A percentile compares a stretch with the other conserved stretches of the same genome.
Conservation (phyloP, 2,797 vertebrate species). For the Staurois parvus region DNA sequence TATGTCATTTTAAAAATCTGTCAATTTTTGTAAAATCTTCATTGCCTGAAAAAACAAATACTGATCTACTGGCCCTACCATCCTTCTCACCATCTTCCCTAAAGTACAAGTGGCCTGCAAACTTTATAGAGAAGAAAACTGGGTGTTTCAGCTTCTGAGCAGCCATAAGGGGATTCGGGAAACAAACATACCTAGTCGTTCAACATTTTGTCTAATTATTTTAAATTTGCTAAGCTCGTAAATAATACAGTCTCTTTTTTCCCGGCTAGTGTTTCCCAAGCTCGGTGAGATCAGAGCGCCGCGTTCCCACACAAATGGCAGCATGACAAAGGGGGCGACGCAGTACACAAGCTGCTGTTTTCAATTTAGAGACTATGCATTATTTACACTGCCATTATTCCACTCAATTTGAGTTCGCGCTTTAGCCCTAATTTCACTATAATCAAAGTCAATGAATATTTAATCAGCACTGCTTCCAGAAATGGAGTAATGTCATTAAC, state of each 20-base stretch:
- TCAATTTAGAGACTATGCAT: conserved; percentile 88
- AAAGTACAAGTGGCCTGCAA: neutral
- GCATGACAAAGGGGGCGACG: conserved; percentile 74
- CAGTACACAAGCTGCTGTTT: conserved; percentile 81
- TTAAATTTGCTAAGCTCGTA: conserved; percentile 27
- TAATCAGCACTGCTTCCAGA: conserved; percentile 88
- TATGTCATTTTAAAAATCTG: no score
- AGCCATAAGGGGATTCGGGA: conserved; percentile 7
- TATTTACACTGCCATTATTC: conserved; percentile 89
- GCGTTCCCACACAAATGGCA: conserved; percentile 81
- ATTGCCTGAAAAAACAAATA: no score
- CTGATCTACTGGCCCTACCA: no score
- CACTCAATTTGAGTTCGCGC: conserved; percentile 85
- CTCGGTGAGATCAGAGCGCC: conserved; percentile 73
- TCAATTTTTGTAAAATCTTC: no score
- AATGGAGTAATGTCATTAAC: conserved; percentile 87
- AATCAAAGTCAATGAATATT: conserved; percentile 93
- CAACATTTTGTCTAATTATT: conserved; percentile 33
- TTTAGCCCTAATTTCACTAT: conserved; percentile 90
- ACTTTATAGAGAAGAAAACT: neutral
- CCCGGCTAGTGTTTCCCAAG: conserved; percentile 61
- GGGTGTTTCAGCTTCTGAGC: neutral
- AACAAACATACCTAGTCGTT: conserved; percentile 13
- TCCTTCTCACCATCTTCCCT: no score
- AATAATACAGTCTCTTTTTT: conserved; percentile 59